Evolutionary conservation across 2,797 vertebrate genomes (phyloP), one percentile per base, ranked within the genome.

Genomic region (Falco columbarius): DNA sequence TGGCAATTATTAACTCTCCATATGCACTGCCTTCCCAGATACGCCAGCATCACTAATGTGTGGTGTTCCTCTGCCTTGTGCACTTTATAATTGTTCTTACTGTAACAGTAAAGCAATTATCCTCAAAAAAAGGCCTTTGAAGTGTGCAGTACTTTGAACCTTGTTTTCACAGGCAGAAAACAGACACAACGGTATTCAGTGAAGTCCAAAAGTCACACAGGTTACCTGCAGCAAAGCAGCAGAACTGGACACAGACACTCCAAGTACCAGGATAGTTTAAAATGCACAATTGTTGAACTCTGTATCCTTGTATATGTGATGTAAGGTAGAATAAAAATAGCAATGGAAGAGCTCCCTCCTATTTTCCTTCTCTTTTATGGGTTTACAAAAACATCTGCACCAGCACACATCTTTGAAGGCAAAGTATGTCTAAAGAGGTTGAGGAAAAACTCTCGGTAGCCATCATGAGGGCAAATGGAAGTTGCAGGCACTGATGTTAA

Each of bases 1-100:
- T 71, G 87, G 61, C 46, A 96, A 90, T 95, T 71, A 95, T 90
- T 93, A 94, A 93, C 85, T 75, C 91, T 47, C 79, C 23, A 12
- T 30, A 58, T 58, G 68, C 32, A 26, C 79, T 87, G 74, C 67
- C 40, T 87, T 59, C 36, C 40, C 67, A 87, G 68, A 61, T 56
- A 93, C 61, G 14, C 58, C 34, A 61, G 70, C 61, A 59, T 56
- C 29, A 61, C 56, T 73, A 46, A 70, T 5, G n/a, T 0, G 0
- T 36, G 20, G 38, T 27, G 46, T 55, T n/a, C 63, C 30, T 87
- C n/a, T 38, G 49, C 72, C 65, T 65, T 59, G 54, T 56, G 49
- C 34, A 34, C 56, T 93, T 93, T 23, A 38, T 22, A 46, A 36
- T 34, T 55, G 52, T 52, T 85, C 51, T 61, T 29, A 49, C 65